Conservation (phyloP, 2,888 invertebrate species). For the Phymatocera aterrima region DNA sequence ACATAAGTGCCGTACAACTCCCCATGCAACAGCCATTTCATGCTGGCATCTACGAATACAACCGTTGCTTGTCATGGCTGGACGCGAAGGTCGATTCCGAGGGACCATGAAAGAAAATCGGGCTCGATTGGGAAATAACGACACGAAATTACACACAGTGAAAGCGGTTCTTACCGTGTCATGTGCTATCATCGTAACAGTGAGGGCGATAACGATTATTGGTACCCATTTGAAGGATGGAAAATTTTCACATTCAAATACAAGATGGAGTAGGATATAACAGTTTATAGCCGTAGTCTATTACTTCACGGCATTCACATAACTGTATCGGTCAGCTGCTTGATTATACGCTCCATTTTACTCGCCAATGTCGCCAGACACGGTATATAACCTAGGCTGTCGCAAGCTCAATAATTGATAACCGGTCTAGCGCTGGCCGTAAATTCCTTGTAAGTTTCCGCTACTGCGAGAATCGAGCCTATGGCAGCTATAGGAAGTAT, state of each 20-base stretch:
- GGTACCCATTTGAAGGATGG: background rate
- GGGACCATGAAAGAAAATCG: background rate
- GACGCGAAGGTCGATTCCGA: background rate
- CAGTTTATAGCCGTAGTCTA: background rate
- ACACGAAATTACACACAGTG: background rate
- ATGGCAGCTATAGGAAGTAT: background rate
- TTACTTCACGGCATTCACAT: background rate
- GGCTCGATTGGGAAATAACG: background rate
- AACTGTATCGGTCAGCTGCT: background rate
- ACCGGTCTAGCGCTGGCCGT: background rate
- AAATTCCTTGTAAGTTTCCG: slow-evolving; percentile 14
- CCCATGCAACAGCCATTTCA: background rate
- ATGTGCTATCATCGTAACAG: background rate
- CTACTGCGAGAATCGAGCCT: slow-evolving; percentile 1
- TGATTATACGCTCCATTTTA: background rate
- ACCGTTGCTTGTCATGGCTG: background rate
- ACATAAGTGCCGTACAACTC: background rate
- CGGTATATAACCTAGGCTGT: slow-evolving; percentile 5
- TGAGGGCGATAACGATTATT: background rate
- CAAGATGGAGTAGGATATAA: background rate
- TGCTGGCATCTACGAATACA: background rate
- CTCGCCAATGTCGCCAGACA: slow-evolving; percentile 1
- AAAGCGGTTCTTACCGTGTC: background rate
- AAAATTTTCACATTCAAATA: background rate
- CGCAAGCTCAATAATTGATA: slow-evolving; percentile 1